These are phyloP conservation scores for Orthonychiurus folsomi DNA, from an alignment of 2,888 invertebrate genomes.

Conservation along the genomic window DNA sequence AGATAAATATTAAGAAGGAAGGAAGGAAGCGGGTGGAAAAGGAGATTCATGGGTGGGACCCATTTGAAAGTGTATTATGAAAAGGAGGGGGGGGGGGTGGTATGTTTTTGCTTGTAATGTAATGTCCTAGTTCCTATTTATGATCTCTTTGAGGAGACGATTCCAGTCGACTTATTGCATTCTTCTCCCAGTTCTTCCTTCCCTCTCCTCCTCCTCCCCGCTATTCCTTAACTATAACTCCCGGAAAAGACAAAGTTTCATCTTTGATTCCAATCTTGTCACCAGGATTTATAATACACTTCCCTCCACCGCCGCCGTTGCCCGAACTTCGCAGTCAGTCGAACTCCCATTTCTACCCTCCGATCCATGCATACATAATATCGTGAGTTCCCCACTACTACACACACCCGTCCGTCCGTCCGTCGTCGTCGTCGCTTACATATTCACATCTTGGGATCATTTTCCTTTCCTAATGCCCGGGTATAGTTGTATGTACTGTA, in stretches of 20 bases:
- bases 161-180: constrained; percentile 37
- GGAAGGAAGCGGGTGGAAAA: constrained; percentile 3
- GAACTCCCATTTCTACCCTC: constrained; percentile 4
- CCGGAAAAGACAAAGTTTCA: constrained; percentile 34
- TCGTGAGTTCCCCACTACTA: background rate
- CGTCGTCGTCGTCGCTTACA: background rate
- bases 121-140: constrained; percentile 27
- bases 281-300: constrained; percentile 38
- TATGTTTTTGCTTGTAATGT: background rate
- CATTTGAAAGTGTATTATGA: constrained; percentile 1
- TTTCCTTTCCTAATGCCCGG: too few relatives aligned
- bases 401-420: background rate
- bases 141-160: constrained; percentile 36
- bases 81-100: background rate
- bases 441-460: too few relatives aligned
- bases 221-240: constrained; percentile 23
- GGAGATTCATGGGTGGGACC: background rate
- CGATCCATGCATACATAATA: constrained; percentile 7
- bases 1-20: too few relatives aligned
- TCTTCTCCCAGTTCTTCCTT: constrained; percentile 26
- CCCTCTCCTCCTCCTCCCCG: too few relatives aligned
- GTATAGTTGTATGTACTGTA: too few relatives aligned
- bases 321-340: constrained; percentile 10
- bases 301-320: too few relatives aligned
- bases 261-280: constrained; percentile 38